Conservation (phyloP, 2,888 invertebrate species). For the Xanthia icteritia region DNA sequence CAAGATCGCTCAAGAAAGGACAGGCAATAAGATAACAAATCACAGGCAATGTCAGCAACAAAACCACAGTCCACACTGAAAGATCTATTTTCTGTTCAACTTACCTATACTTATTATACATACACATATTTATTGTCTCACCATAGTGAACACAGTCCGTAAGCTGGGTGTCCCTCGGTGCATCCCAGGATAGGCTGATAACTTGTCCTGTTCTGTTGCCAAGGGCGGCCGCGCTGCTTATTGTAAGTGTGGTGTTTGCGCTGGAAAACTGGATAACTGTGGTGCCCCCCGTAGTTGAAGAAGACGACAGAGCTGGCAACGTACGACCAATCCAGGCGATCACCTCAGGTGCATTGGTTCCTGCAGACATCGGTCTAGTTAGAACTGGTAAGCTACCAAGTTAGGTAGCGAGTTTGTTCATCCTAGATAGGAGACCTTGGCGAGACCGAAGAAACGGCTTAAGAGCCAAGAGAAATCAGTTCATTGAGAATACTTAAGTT, state of each 20-base stretch:
- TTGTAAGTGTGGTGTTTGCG: slow-evolving; percentile 1
- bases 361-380: slow-evolving; percentile 6
- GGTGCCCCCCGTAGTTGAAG: background rate
- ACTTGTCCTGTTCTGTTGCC: slow-evolving; percentile 31
- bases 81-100: background rate
- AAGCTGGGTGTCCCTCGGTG: slow-evolving; percentile 20
- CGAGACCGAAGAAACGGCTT: background rate
- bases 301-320: background rate
- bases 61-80: background rate
- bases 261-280: slow-evolving; percentile 14
- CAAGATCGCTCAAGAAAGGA: background rate
- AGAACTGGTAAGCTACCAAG: background rate
- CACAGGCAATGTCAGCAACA: background rate
- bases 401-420: background rate
- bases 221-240: background rate
- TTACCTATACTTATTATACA: background rate
- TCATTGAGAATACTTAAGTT: background rate
- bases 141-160: slow-evolving; percentile 43
- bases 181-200: slow-evolving; percentile 31
- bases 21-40: background rate
- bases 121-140: slow-evolving; percentile 11
- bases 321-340: slow-evolving; percentile 34
- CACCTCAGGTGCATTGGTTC: slow-evolving; percentile 26
- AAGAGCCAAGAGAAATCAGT: background rate
- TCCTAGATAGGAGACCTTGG: background rate